Conservation (phyloP, 2,797 vertebrate species). For the Eleutherodactylus coqui region DNA sequence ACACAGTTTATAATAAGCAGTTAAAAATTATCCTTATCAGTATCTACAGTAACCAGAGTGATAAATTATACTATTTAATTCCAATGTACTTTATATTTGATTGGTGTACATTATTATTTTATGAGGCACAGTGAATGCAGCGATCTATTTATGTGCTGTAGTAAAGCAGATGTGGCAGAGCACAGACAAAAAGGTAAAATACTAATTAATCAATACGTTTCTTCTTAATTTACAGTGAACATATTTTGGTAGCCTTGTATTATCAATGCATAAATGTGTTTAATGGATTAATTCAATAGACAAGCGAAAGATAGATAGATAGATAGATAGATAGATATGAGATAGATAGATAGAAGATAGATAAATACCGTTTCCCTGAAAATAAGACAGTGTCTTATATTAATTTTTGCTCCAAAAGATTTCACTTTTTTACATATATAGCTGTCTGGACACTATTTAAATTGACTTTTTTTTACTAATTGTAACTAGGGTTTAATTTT, state of each 20-base stretch:
- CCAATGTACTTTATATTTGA: constrained; percentile 35
- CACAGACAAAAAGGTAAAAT: constrained; percentile 13
- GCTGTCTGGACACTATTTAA: too few relatives aligned
- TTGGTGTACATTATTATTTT: constrained; percentile 50
- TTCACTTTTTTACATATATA: too few relatives aligned
- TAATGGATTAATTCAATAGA: too few relatives aligned
- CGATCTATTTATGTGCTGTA: constrained; percentile 42
- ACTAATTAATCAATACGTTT: constrained; percentile 34
- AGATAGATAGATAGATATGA: background rate
- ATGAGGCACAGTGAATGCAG: constrained; percentile 44
- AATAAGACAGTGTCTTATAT: too few relatives aligned
- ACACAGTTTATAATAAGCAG: background rate
- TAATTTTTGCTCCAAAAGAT: too few relatives aligned
- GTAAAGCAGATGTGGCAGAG: constrained; percentile 16
- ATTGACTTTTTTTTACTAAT: too few relatives aligned
- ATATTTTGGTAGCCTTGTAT: constrained; percentile 1
- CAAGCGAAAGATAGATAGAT: background rate
- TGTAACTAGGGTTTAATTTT: too few relatives aligned
- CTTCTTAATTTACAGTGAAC: constrained; percentile 2
- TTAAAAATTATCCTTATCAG: constrained; percentile 6
- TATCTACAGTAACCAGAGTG: constrained; percentile 32
- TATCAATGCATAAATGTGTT: background rate
- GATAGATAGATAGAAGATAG: too few relatives aligned
- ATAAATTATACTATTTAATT: constrained; percentile 50
- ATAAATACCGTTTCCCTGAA: too few relatives aligned